Conservation (phyloP, 2,113 vertebrate species). For the Perccottus glenii region DNA sequence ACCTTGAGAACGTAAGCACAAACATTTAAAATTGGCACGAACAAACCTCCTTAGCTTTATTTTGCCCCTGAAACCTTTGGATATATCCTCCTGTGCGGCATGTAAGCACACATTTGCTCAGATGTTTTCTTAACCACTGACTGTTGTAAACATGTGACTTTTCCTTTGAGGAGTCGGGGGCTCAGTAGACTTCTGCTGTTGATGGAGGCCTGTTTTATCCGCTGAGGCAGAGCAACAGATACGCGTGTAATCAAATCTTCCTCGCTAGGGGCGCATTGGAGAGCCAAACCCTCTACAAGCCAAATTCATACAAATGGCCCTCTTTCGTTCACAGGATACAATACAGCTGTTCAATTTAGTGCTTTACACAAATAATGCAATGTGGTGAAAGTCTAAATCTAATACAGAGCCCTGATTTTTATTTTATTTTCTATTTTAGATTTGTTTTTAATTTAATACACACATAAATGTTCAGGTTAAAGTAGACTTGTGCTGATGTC, state of each 20-base stretch:
- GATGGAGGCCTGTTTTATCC: slow-evolving; percentile 63
- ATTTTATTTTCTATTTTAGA: neutral
- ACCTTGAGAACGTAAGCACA: neutral
- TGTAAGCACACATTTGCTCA: neutral
- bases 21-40: neutral
- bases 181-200: slow-evolving; percentile 50
- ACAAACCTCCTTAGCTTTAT: neutral
- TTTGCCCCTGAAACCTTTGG: neutral
- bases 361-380: slow-evolving; percentile 29
- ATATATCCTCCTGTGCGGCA: neutral
- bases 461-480: slow-evolving; percentile 15
- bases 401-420: slow-evolving; percentile 9
- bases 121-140: neutral
- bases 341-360: slow-evolving; percentile 68
- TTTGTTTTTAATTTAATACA: slow-evolving; percentile 4
- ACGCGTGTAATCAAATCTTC: slow-evolving; percentile 73
- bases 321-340: slow-evolving; percentile 67
- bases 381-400: slow-evolving; percentile 30
- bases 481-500: slow-evolving; percentile 53
- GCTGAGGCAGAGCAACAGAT: slow-evolving; percentile 70
- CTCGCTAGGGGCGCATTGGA: slow-evolving; percentile 44
- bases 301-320: slow-evolving; percentile 74
- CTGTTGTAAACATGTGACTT: slow-evolving; percentile 21
- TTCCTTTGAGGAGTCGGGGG: slow-evolving; percentile 52
- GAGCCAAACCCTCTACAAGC: slow-evolving; percentile 65